These are phyloP conservation scores for Tychaedon coryphoeus DNA, from an alignment of 2,113 vertebrate species.

Conservation along the genomic window DNA sequence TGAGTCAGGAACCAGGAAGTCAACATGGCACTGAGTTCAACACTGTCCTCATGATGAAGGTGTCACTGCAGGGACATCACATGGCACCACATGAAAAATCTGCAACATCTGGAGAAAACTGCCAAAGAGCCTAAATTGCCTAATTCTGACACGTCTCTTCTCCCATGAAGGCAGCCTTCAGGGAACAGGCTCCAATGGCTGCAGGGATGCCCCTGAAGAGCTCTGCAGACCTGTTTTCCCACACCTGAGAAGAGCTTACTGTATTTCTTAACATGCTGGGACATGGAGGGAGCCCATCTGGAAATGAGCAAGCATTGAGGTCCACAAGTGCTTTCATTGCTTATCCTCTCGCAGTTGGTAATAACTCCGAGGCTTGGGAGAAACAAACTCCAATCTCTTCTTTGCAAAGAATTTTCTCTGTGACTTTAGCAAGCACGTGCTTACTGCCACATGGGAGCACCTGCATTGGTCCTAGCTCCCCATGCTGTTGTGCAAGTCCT, in stretches of 20 bases:
- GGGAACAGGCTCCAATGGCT: neutral
- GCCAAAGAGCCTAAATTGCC: neutral
- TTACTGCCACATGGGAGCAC: fast-evolving
- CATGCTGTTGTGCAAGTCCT: fast-evolving
- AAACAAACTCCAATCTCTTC: neutral
- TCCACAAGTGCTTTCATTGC: neutral
- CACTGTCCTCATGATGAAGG: too few relatives aligned
- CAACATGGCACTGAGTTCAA: neutral
- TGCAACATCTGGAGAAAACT: neutral
- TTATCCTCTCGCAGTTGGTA: neutral
- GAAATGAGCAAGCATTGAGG: fast-evolving
- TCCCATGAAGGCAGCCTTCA: neutral
- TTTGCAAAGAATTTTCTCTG: neutral
- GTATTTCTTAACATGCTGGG: neutral
- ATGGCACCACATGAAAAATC: fast-evolving
- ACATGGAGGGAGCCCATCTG: fast-evolving
- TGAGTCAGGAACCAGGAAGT: neutral
- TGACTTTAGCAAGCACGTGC: neutral
- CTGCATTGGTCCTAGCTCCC: neutral
- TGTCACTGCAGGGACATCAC: neutral
- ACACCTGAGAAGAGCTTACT: neutral
- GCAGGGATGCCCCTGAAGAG: neutral
- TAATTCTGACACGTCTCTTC: neutral
- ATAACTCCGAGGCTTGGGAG: neutral
- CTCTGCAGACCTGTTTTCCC: neutral